Percentiles rank a stretch among this genome's conserved stretches.
phyloP scores from a whole-genome alignment of 2,888 invertebrate genomes.

The Macrophya alboannulata region DNA sequence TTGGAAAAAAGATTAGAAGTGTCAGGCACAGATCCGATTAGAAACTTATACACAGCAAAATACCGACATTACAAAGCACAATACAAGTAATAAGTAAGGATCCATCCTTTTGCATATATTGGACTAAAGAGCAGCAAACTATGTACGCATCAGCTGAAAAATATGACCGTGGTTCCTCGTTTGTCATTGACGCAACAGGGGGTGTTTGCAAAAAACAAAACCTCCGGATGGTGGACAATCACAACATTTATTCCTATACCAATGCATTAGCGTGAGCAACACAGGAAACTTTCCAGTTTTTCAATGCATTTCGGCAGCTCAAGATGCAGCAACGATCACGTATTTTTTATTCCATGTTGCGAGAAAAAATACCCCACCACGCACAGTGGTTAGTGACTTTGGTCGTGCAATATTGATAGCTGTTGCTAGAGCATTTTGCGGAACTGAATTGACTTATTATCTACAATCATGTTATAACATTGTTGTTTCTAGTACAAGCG shows the following conservation, averaged over 20 bases:
- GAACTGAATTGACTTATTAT: conserved; percentile 57
- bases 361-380: conserved; percentile 54
- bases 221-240: conserved; percentile 45
- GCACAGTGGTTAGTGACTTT: conserved; percentile 60
- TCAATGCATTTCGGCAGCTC: conserved; percentile 62
- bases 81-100: conserved; percentile 58
- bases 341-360: conserved; percentile 60
- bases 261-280: conserved; percentile 57
- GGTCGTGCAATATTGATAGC: conserved; percentile 60
- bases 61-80: background rate
- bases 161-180: conserved; percentile 48
- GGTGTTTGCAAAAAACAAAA: conserved; percentile 48
- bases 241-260: conserved; percentile 62
- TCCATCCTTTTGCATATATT: conserved; percentile 60
- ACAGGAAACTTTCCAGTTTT: conserved; percentile 60
- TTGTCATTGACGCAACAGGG: conserved; percentile 60
- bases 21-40: conserved; percentile 15
- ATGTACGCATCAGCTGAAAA: conserved; percentile 54
- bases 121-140: conserved; percentile 49
- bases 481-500: conserved; percentile 26
- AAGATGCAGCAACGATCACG: conserved; percentile 59
- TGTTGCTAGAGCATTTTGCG: conserved; percentile 57
- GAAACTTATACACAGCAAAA: conserved; percentile 58
- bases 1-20: conserved; percentile 55
- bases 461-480: conserved; percentile 57